Evolutionary conservation across 2,797 vertebrate genomes (phyloP), one percentile per base, ranked within the genome.

Genomic region (Microctenopoma stevenorrisi): DNA sequence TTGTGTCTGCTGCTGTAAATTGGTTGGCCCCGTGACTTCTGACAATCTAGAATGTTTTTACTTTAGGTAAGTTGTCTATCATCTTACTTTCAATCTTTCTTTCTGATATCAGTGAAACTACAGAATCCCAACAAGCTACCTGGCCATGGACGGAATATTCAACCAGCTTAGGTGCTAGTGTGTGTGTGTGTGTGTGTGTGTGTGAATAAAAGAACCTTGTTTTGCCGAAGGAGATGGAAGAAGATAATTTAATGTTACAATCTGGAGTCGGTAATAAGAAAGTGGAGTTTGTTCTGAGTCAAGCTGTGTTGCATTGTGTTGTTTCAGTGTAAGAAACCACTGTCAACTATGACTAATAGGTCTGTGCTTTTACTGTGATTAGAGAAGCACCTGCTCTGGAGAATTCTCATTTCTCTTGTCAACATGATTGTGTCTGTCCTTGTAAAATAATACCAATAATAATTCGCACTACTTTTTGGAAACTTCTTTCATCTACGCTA

Each of bases 71-170:
- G 67, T 74, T 82, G 77, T 84, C 64, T 68, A 64, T 82, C 73
- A 64, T 76, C 72, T 50, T 69, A 62, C 61, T 72, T 72, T 79
- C 69, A 83, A 48, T 42, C 40, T 33, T 7, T 33, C 1, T 88
- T 77, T 79, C 64, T 60, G 79, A 86, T 82, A 76, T 73, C 55
- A 68, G 10, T 50, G 40, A 18, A 9, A 30, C 14, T 53, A 1
- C 77, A 64, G 80, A 84, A 88, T 88, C 63, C 69, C 64, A 88
- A 87, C 69, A 47, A 80, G 84, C 66, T 42, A 56, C 13, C 77
- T 78, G 86, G 78, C 81, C 81, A 81, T 82, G 87, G 74, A 81
- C 72, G 59, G 64, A 87, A 74, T 66, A 50, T 65, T 70, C 51
- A 65, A 78, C 78, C 64, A 69, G 38, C 51, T 48, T 57, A 40